These are phyloP conservation scores for Hypolimnas misippus DNA, from an alignment of 2,888 invertebrate genomes.

Conservation along the genomic window DNA sequence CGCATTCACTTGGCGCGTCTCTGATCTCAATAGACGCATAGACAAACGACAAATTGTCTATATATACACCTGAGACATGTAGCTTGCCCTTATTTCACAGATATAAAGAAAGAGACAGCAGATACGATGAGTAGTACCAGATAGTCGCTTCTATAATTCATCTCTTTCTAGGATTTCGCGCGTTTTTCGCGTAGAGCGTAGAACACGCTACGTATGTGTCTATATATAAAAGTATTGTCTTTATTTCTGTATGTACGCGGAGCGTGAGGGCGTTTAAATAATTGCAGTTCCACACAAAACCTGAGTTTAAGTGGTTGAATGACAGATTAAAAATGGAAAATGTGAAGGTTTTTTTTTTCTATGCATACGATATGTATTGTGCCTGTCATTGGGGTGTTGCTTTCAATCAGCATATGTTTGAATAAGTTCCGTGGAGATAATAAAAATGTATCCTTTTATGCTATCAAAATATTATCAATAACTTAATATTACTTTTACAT, in stretches of 20 bases:
- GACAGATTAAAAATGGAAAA: conserved; percentile 59
- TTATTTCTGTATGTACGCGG: conserved; percentile 27
- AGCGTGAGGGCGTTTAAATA: conserved; percentile 54
- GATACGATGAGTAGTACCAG: background rate
- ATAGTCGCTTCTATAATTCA: background rate
- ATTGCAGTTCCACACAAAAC: conserved; percentile 53
- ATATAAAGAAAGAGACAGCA: conserved; percentile 11
- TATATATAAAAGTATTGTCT: conserved; percentile 34
- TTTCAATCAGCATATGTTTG: conserved; percentile 22
- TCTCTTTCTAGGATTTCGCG: conserved; percentile 21
- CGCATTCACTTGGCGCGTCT: conserved; percentile 32
- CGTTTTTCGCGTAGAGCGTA: background rate
- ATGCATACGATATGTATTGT: conserved; percentile 19
- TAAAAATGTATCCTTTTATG: background rate
- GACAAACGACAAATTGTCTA: conserved; percentile 45
- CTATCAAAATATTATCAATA: background rate
- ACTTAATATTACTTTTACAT: background rate
- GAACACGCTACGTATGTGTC: conserved; percentile 8
- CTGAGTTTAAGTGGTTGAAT: conserved; percentile 63
- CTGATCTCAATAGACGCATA: conserved; percentile 40
- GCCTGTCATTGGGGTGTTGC: conserved; percentile 19
- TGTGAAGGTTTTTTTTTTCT: conserved; percentile 18
- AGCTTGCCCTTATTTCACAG: background rate
- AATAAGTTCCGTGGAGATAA: conserved; percentile 6
- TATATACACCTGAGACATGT: conserved; percentile 21